These are phyloP conservation scores for Bettongia penicillata DNA, from an alignment of 2,113 vertebrate species.

Conservation along the genomic window DNA sequence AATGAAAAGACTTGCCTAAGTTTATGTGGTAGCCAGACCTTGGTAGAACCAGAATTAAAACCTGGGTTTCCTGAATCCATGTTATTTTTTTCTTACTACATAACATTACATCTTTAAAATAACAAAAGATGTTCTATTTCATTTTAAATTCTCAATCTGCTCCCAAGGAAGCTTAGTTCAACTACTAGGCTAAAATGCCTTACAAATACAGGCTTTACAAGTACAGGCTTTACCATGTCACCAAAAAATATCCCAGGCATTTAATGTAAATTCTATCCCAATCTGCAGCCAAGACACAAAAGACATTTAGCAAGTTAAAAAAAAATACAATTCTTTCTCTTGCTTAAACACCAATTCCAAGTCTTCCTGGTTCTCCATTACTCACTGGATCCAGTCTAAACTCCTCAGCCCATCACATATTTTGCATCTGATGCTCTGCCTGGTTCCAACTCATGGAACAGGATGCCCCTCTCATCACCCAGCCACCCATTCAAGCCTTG, in stretches of 20 bases:
- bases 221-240: constrained; percentile 22
- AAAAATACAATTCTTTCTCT: neutral
- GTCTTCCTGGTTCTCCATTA: neutral
- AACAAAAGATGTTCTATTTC: neutral
- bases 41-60: neutral
- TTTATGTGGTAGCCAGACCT: neutral
- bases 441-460: no score
- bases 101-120: neutral
- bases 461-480: neutral
- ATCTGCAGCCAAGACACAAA: constrained; percentile 8
- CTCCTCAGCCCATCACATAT: neutral
- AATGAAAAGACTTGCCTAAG: neutral
- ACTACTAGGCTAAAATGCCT: constrained; percentile 36
- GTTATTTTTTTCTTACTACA: neutral
- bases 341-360: neutral
- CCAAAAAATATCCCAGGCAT: constrained; percentile 50
- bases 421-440: neutral
- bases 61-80: neutral
- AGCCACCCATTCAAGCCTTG: no score
- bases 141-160: constrained; percentile 32
- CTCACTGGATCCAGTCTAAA: constrained; percentile 19
- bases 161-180: constrained; percentile 27
- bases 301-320: neutral
- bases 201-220: neutral
- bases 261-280: constrained; percentile 50